A percentile compares a stretch with the other conserved stretches of the same genome.
These are phyloP conservation scores for Gadus macrocephalus DNA, from an alignment of 2,113 vertebrate genomes.

Conservation along the genomic window DNA sequence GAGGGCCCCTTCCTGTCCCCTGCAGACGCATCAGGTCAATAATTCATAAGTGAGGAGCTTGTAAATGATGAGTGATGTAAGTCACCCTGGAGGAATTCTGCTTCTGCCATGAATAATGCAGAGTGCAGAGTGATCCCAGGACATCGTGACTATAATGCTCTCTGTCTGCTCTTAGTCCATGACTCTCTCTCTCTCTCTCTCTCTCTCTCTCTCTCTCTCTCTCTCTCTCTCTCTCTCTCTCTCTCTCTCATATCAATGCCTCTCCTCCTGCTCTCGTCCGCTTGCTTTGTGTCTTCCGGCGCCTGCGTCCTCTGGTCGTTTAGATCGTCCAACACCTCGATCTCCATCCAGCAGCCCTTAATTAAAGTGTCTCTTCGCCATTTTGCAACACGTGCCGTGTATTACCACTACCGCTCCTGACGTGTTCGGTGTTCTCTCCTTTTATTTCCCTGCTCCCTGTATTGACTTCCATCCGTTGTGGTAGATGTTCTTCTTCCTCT, in stretches of 20 bases:
- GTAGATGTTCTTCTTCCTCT: no score
- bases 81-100: constrained; percentile 53
- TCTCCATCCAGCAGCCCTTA: no score
- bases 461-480: no score
- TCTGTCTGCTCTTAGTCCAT: not conserved
- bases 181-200: not conserved
- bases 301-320: no score
- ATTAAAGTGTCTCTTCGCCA: no score
- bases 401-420: no score
- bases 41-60: constrained; percentile 55
- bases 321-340: no score
- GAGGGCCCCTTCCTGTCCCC: no score
- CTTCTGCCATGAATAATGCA: constrained; percentile 62
- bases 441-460: no score
- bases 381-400: no score
- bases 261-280: constrained; percentile 2
- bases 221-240: constrained; percentile 14
- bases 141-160: constrained; percentile 14
- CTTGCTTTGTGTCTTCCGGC: no score
- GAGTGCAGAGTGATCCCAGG: constrained; percentile 29
- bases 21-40: constrained; percentile 33
- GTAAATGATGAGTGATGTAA: constrained; percentile 58
- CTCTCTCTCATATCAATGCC: not conserved
- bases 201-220: not conserved
- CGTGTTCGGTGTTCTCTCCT: no score